Evolutionary conservation across 2,888 invertebrate species (phyloP).

Genomic region (Ichneumoninae sp.): DNA sequence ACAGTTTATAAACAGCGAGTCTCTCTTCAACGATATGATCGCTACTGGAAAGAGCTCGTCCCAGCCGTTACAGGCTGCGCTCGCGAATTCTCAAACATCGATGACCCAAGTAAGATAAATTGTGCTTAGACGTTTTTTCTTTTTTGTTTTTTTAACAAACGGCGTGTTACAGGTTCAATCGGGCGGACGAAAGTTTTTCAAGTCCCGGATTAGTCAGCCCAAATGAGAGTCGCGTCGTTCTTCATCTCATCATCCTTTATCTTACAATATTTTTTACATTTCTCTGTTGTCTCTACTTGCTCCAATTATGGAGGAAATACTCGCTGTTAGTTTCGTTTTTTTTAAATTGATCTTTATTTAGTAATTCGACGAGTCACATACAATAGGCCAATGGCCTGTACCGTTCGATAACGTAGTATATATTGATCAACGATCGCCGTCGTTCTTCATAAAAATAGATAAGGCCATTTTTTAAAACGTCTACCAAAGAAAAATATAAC

Average conservation of each 20-base stretch:
- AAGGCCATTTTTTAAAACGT: not conserved
- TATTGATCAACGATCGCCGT: not conserved
- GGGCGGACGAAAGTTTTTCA: conserved; percentile 57
- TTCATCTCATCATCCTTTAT: not conserved
- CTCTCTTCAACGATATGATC: conserved; percentile 38
- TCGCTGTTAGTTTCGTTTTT: conserved; percentile 12
- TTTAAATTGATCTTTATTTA: conserved; percentile 10
- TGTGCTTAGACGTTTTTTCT: not conserved
- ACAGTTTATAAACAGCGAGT: conserved; percentile 34
- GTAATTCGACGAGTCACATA: not conserved
- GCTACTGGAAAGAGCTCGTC: conserved; percentile 30
- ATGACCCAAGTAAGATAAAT: conserved; percentile 4
- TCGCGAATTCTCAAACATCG: conserved; percentile 26
- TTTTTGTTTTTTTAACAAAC: conserved; percentile 3
- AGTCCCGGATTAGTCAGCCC: conserved; percentile 46
- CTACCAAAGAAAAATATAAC: conserved; percentile 31
- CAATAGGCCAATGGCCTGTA: not conserved
- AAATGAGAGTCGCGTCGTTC: conserved; percentile 22
- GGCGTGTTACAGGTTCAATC: conserved; percentile 44
- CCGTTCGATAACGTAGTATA: not conserved
- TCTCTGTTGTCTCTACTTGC: not conserved
- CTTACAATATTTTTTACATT: not conserved
- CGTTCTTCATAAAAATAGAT: conserved; percentile 22
- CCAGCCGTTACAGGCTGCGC: conserved; percentile 41
- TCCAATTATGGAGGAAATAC: not conserved